A percentile compares a stretch with the other conserved stretches of the same genome.
Conservation (phyloP, 1,140 invertebrate genomes). For the Drosophila seguyi region DNA sequence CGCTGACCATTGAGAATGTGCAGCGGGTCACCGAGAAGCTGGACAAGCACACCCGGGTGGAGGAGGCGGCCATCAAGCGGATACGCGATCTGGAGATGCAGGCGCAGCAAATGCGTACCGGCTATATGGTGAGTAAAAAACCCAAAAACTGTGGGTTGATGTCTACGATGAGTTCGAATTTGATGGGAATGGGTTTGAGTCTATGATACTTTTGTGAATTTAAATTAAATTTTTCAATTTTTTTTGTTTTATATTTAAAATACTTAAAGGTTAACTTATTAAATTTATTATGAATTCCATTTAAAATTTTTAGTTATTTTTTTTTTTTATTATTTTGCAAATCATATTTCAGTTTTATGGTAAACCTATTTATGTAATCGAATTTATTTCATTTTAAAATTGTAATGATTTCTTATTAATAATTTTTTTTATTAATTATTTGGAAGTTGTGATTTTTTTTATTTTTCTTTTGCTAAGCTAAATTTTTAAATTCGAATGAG, state of each 20-base stretch:
- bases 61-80: conserved; percentile 90
- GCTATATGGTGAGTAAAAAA: conserved; percentile 88
- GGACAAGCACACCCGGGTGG: conserved; percentile 88
- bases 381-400: too few species aligned
- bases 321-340: too few species aligned
- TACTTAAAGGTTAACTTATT: neutral
- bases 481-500: neutral
- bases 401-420: neutral
- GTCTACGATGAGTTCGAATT: conserved; percentile 5
- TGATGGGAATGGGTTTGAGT: neutral
- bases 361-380: too few species aligned
- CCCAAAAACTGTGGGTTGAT: neutral
- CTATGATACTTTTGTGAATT: neutral
- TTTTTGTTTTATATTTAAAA: too few species aligned
- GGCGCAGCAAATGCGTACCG: conserved; percentile 85
- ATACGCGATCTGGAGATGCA: conserved; percentile 92
- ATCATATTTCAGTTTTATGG: too few species aligned
- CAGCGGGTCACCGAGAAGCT: conserved; percentile 89
- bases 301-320: neutral
- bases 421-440: neutral
- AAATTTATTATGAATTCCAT: neutral
- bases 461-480: too few species aligned
- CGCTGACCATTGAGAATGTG: conserved; percentile 87
- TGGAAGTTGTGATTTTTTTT: neutral
- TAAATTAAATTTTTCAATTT: neutral